A percentile compares a stretch with the other conserved stretches of the same genome.
phyloP scores from a whole-genome alignment of 2,888 invertebrate genomes.

The Tipula unca region DNA sequence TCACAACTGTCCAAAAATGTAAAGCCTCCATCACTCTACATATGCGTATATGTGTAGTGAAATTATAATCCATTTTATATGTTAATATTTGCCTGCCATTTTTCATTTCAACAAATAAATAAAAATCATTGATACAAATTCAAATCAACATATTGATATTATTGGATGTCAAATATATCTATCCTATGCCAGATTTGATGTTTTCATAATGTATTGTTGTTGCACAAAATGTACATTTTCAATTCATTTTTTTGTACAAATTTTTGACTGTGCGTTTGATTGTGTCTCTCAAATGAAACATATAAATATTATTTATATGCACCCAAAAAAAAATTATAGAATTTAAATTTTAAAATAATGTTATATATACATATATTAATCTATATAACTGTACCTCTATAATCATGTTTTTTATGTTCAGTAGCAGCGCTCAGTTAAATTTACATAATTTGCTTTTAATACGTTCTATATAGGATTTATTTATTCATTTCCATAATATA shows the following conservation, averaged over 20 bases:
- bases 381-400: background rate
- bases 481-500: background rate
- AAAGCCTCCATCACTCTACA: too few relatives aligned
- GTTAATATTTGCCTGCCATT: background rate
- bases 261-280: background rate
- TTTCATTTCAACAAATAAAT: background rate
- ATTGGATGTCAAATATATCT: background rate
- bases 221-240: background rate
- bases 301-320: too few relatives aligned
- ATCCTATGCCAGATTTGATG: background rate
- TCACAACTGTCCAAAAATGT: too few relatives aligned
- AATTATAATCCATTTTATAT: background rate
- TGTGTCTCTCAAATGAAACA: background rate
- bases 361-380: background rate
- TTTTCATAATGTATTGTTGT: background rate
- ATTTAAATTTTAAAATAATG: conserved; percentile 8
- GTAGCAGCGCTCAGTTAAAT: background rate
- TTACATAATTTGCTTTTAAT: conserved; percentile 14
- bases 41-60: too few relatives aligned
- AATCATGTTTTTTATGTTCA: background rate
- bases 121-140: background rate
- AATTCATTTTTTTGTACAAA: background rate
- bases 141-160: background rate
- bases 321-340: background rate
- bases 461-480: background rate